These are phyloP conservation scores for Strigamia maritima DNA, from an alignment of 2,888 invertebrate genomes.

Conservation along the genomic window DNA sequence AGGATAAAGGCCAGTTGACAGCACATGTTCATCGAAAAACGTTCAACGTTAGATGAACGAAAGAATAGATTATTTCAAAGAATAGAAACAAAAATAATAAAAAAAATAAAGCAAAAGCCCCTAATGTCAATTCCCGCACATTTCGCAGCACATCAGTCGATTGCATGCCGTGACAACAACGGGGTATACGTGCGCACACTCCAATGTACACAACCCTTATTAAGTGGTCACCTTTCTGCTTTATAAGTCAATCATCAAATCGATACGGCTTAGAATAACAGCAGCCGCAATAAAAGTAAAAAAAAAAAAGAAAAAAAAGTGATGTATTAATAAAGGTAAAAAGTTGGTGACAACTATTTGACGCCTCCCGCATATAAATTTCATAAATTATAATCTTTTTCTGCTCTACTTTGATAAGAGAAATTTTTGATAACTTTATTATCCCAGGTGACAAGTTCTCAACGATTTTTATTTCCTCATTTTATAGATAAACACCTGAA, in stretches of 20 bases:
- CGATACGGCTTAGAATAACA: constrained; percentile 18
- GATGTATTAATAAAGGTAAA: constrained; percentile 23
- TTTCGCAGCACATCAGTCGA: constrained; percentile 1
- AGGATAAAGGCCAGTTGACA: constrained; percentile 24
- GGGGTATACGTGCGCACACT: constrained; percentile 23
- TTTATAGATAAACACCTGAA: neutral
- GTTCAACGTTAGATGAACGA: neutral
- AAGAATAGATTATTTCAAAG: neutral
- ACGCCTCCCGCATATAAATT: constrained; percentile 31
- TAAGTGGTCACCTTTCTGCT: constrained; percentile 34
- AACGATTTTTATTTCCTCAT: constrained; percentile 12
- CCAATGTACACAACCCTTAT: constrained; percentile 30
- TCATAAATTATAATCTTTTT: constrained; percentile 22
- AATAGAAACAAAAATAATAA: neutral
- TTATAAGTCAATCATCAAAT: constrained; percentile 31
- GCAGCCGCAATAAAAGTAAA: neutral
- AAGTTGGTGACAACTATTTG: constrained; percentile 32
- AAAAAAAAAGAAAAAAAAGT: neutral
- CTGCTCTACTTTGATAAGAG: neutral
- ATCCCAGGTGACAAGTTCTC: constrained; percentile 2
- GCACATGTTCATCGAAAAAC: constrained; percentile 3
- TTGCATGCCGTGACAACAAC: constrained; percentile 15
- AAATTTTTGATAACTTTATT: constrained; percentile 27
- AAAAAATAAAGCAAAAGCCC: neutral
- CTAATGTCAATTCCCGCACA: neutral